phyloP scores from a whole-genome alignment of 2,888 invertebrate genomes.

The Julus scanicus region DNA sequence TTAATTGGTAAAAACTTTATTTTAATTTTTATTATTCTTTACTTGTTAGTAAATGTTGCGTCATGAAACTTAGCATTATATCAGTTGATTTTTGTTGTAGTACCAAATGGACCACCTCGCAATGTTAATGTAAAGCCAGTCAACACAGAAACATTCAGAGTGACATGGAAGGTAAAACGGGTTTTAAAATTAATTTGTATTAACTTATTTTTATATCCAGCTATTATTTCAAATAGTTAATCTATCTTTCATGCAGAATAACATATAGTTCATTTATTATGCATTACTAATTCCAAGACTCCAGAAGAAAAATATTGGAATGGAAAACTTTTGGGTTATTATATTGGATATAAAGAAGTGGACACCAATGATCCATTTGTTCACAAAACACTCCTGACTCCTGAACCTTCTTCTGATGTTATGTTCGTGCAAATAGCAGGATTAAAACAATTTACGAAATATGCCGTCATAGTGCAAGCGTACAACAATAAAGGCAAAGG shows the following conservation, averaged over 20 bases:
- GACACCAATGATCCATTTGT: conserved; percentile 58
- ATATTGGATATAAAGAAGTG: conserved; percentile 59
- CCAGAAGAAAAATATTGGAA: conserved; percentile 50
- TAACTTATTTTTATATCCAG: no score
- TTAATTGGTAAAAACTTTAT: background rate
- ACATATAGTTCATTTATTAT: background rate
- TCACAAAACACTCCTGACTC: conserved; percentile 59
- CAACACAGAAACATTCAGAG: conserved; percentile 64
- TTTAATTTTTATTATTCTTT: no score
- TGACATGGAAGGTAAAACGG: conserved; percentile 66
- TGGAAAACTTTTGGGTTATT: conserved; percentile 59
- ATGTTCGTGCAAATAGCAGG: conserved; percentile 57
- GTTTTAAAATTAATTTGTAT: no score
- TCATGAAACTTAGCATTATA: background rate
- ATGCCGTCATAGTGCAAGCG: conserved; percentile 65
- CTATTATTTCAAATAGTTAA: background rate
- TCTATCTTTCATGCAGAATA: no score
- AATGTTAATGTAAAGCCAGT: conserved; percentile 64
- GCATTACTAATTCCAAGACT: background rate
- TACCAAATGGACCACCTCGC: conserved; percentile 65
- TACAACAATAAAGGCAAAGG: conserved; percentile 65
- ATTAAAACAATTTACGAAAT: conserved; percentile 65
- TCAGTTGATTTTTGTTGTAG: conserved; percentile 59
- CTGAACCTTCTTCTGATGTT: conserved; percentile 55
- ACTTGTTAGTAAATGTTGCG: background rate